Evolutionary conservation across 1,140 invertebrate species (phyloP).

Genomic region (Conus betulinus): DNA sequence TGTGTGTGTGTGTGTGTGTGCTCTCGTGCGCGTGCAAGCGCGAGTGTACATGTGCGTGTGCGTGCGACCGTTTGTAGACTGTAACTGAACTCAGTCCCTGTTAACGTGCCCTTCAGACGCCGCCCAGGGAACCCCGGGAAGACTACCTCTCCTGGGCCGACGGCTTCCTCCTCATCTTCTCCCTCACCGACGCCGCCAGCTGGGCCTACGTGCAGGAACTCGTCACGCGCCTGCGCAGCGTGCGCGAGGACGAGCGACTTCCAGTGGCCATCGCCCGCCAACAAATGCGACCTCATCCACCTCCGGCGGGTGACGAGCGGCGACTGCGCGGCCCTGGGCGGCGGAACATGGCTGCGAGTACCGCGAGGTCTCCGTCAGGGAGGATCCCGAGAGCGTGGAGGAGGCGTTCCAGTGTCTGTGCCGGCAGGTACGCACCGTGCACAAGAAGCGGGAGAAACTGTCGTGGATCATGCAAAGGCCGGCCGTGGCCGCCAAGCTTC

Average conservation of each 20-base stretch:
- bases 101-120: neutral
- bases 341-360: conserved; percentile 60
- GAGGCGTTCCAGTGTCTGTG: conserved; percentile 57
- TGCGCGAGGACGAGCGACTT: conserved; percentile 93
- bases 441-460: conserved; percentile 67
- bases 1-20: too few relatives aligned
- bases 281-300: conserved; percentile 92
- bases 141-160: conserved; percentile 81
- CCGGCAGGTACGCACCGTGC: conserved; percentile 50
- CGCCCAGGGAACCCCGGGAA: conserved; percentile 38
- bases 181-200: conserved; percentile 91
- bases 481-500: conserved; percentile 62
- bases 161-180: conserved; percentile 83
- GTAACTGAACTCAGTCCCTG: neutral
- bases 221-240: conserved; percentile 91
- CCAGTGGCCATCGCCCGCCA: conserved; percentile 98
- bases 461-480: conserved; percentile 65
- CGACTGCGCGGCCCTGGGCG: conserved; percentile 54
- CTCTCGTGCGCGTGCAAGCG: neutral
- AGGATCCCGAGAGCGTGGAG: conserved; percentile 57
- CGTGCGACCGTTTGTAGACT: neutral
- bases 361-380: conserved; percentile 67
- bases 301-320: conserved; percentile 51
- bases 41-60: neutral
- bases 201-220: conserved; percentile 96